phyloP scores from a whole-genome alignment of 2,888 invertebrate genomes.

The Cotesia congregata region DNA sequence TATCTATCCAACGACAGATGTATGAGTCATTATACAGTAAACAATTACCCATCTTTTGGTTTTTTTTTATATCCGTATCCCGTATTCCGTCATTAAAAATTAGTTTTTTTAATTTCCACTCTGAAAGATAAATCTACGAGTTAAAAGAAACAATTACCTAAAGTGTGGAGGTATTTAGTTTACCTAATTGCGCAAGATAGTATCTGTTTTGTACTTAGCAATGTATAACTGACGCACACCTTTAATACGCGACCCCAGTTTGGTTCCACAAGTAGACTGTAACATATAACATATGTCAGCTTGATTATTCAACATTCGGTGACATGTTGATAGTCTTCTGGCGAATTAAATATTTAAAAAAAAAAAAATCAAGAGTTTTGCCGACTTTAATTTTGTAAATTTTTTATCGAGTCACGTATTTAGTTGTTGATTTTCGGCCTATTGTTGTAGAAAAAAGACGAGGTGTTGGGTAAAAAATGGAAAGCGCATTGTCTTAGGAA shows the following conservation, averaged over 20 bases:
- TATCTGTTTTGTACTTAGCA: constrained; percentile 8
- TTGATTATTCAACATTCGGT: neutral
- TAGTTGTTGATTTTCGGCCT: neutral
- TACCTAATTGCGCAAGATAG: constrained; percentile 56
- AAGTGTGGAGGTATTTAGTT: constrained; percentile 65
- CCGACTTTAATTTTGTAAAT: neutral
- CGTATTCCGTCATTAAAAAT: constrained; percentile 39
- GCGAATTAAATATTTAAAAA: neutral
- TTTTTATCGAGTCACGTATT: constrained; percentile 6
- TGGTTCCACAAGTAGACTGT: constrained; percentile 49
- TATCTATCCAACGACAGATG: constrained; percentile 49
- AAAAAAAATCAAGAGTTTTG: neutral
- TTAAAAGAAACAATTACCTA: constrained; percentile 54
- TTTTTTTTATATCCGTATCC: constrained; percentile 5
- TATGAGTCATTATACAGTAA: constrained; percentile 39
- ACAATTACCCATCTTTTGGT: neutral
- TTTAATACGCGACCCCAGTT: constrained; percentile 60
- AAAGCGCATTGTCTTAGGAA: constrained; percentile 20
- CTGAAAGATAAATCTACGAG: constrained; percentile 23
- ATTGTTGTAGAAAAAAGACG: constrained; percentile 5
- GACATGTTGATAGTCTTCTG: constrained; percentile 8
- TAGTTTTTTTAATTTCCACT: constrained; percentile 29
- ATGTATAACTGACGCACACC: constrained; percentile 55
- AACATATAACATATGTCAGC: constrained; percentile 57
- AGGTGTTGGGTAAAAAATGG: constrained; percentile 33